Base-by-base conservation (phyloP, 2,113 vertebrate species). In the Aldabrachelys gigantea region DNA sequence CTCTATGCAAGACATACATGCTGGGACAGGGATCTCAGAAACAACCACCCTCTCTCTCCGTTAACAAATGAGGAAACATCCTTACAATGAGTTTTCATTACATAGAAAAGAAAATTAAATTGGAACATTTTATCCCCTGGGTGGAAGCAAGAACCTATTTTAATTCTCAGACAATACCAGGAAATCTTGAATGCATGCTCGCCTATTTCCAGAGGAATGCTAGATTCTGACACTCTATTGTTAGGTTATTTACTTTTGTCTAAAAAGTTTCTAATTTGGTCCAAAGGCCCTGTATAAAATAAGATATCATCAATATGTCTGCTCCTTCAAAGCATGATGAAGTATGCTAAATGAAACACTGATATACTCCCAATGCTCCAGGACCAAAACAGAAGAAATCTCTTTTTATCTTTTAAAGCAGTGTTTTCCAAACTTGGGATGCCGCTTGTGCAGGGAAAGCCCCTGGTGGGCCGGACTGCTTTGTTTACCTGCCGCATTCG, bases 121-220 rank as follows among this genome's bases (percentile, higher is more conserved):
- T 22, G 78, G 89, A 94, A 80, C n/a, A 85, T 72, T 84, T 59
- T 87, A 96, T 72, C 52, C 44, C 83, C 65, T 89, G 84, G 13
- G 93, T 93, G 94, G 97, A 89, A 89, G 83, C 87, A 94, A 90
- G 87, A 94, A 86, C 47, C 84, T 79, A 92, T 95, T 97, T 95
- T 94, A 95, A 96, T 97, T 97, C 88, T 95, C 87, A 84, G 93
- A 92, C 94, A 97, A 94, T 96, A 96, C 94, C 85, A 93, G 96
- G 96, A 80, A 78, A 90, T 97, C 97, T 97, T 95, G 96, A 96
- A 95, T 95, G 94, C 56, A 76, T 21, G 93, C 69, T 95, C 93
- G 96, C 79, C 89, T 94, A 91, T 91, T 97, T 93, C 87, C 86
- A 96, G 29, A 82, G 62, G 53, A 92, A 92, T 88, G 90, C 89